These are phyloP conservation scores for Chondrosia reniformis DNA, from an alignment of 37 sponge, comb jelly and placozoan species.

Conservation along the genomic window DNA sequence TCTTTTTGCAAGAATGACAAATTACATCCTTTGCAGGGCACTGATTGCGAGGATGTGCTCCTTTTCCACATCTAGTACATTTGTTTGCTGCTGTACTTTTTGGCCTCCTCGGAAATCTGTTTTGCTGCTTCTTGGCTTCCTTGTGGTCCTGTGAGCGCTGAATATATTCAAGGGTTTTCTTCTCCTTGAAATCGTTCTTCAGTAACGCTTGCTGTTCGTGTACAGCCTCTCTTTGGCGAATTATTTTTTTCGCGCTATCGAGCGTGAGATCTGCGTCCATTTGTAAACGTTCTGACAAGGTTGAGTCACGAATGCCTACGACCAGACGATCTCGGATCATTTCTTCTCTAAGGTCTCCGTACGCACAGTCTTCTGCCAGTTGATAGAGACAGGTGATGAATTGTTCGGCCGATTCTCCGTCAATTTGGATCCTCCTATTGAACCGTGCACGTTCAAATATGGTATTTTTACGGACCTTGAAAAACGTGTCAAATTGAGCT, in stretches of 20 bases:
- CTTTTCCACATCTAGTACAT: constrained; percentile 17
- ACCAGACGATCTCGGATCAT: constrained; percentile 31
- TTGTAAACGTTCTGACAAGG: constrained; percentile 12
- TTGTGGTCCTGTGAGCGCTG: neutral
- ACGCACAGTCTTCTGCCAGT: constrained; percentile 15
- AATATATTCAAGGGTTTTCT: neutral
- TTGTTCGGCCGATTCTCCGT: neutral
- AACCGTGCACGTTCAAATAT: constrained; percentile 21
- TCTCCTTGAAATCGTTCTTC: neutral
- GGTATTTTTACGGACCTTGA: neutral
- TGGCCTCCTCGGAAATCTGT: neutral
- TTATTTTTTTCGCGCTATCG: neutral
- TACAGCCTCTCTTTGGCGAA: constrained; percentile 11
- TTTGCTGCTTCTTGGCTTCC: neutral
- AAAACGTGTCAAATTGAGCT: neutral
- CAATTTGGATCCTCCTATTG: constrained; percentile 5
- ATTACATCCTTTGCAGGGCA: constrained; percentile 36
- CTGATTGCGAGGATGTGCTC: constrained; percentile 4
- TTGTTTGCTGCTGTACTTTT: neutral
- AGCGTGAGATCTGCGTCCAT: constrained; percentile 17
- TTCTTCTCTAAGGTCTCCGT: constrained; percentile 8
- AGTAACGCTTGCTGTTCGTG: constrained; percentile 20
- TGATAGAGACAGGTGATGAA: constrained; percentile 23
- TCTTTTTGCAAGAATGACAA: constrained; percentile 40
- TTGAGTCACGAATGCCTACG: constrained; percentile 4